Base-by-base conservation (phyloP, 92 coral and sea anemone species). In the Palythoa heliodiscus region DNA sequence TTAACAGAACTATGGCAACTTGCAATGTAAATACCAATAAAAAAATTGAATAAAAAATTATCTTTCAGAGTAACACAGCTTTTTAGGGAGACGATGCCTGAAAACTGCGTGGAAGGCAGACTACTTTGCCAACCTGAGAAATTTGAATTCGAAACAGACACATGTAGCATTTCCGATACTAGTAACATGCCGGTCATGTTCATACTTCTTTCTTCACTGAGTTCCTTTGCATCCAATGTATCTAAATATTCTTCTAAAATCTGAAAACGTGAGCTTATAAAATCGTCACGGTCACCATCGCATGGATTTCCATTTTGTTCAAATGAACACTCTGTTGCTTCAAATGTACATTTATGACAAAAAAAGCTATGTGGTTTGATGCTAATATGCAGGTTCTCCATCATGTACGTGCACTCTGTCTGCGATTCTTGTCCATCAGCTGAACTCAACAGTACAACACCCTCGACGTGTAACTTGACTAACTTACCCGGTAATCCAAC, bases 401-500 rank as follows among this genome's bases (percentile, higher is more conserved):
- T 43, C 50, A 43, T 10, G 58, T 23, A 78, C 0, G 38, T 78
- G 38, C 57, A n/a, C 20, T 15, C 72, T 9, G 16, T 52, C 19
- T 20, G 20, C 11, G 57, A 61, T 1, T 39, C 37, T 37, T 37
- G 23, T 22, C 38, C n/a, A 8, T 10, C 55, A 3, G 1, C 38
- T 0, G 57, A 37, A 19, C 72, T 43, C 22, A 78, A 22, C 10
- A 60, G 4, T 61, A 78, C 13, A 5, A 29, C 72, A 40, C 20
- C 11, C 57, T 78, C 40, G 15, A 78, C 10, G 6, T 63, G 22
- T 11, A 78, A 38, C 83, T 78, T n/a, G 29, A 22, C 57, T 17
- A 2, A 39, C 10, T 39, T 14, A n/a, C 72, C 83, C 19, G 83
- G 72, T 0, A 78, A 40, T 19, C 83, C 83, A 39, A 78, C 83